Conservation (phyloP, 53 echinoderm and acorn worm species). For the Crossaster papposus region DNA sequence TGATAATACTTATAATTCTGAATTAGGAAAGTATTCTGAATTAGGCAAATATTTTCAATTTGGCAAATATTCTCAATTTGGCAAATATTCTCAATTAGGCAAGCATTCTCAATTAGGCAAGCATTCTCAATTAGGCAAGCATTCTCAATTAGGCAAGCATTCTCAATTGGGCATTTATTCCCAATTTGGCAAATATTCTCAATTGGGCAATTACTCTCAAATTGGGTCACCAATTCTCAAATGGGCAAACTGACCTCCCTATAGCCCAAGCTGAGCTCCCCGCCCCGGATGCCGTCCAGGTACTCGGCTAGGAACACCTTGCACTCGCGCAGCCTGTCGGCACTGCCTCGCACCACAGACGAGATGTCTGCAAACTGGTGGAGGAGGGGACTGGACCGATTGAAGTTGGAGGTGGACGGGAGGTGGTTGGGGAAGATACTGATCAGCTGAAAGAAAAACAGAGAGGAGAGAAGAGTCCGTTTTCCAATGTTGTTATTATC, state of each 20-base stretch:
- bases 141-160: background rate
- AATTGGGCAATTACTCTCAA: background rate
- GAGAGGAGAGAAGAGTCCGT: background rate
- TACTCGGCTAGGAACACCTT: slow-evolving; percentile 74
- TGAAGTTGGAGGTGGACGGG: slow-evolving; percentile 87
- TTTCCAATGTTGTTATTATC: too few relatives aligned
- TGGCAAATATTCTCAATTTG: too few relatives aligned
- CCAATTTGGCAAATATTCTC: background rate
- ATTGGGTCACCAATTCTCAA: background rate
- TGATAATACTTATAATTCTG: too few relatives aligned
- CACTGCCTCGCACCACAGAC: slow-evolving; percentile 74
- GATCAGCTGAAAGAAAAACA: slow-evolving; percentile 72
- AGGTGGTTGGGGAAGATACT: slow-evolving; percentile 89
- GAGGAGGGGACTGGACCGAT: slow-evolving; percentile 80
- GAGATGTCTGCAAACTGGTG: slow-evolving; percentile 95
- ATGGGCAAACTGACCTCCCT: slow-evolving; percentile 72
- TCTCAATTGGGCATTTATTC: background rate
- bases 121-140: too few relatives aligned
- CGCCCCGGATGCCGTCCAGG: slow-evolving; percentile 77
- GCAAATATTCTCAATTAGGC: too few relatives aligned
- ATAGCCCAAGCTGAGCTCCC: slow-evolving; percentile 71
- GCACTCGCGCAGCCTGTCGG: slow-evolving; percentile 68
- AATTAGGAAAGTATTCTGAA: too few relatives aligned
- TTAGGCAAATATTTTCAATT: too few relatives aligned
- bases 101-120: too few relatives aligned